Percentiles rank a stretch among this genome's conserved stretches.
Evolutionary conservation across 2,113 vertebrate species (phyloP).

Genomic region (Motacilla alba): DNA sequence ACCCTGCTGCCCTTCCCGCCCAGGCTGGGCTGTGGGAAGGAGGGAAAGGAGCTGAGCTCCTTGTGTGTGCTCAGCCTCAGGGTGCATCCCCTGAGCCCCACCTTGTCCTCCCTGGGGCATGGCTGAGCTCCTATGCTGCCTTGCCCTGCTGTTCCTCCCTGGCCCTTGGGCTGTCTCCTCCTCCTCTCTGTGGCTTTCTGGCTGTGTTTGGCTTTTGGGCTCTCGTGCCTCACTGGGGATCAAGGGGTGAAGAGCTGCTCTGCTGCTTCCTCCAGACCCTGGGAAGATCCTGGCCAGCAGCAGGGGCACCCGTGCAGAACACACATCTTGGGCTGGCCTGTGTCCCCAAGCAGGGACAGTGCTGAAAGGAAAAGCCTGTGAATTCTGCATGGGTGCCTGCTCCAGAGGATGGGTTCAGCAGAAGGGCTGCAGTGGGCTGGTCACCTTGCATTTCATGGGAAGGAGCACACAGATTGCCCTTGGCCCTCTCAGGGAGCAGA

Average conservation of each 20-base stretch:
- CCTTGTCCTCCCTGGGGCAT: neutral
- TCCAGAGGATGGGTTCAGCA: neutral
- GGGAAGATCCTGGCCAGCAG: neutral
- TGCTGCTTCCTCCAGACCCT: neutral
- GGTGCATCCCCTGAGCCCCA: neutral
- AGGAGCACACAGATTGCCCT: neutral
- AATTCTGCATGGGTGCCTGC: fast-evolving
- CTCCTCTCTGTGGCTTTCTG: neutral
- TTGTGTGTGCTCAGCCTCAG: neutral
- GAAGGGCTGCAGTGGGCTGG: neutral
- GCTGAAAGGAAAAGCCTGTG: neutral
- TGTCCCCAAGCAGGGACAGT: neutral
- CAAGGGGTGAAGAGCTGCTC: neutral
- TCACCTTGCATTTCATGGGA: neutral
- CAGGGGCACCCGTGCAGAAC: neutral
- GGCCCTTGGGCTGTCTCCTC: neutral
- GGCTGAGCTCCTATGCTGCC: neutral
- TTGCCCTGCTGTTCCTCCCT: neutral
- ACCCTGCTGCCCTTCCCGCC: neutral
- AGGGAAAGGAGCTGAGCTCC: neutral
- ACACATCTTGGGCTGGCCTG: fast-evolving
- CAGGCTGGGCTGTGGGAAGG: neutral
- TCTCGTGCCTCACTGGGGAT: neutral
- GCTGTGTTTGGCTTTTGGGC: neutral
- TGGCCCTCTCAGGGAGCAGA: fast-evolving